Evolutionary conservation across 2,888 invertebrate genomes (phyloP), one percentile per base, ranked within the genome.

Genomic region (Aphodius granarius): DNA sequence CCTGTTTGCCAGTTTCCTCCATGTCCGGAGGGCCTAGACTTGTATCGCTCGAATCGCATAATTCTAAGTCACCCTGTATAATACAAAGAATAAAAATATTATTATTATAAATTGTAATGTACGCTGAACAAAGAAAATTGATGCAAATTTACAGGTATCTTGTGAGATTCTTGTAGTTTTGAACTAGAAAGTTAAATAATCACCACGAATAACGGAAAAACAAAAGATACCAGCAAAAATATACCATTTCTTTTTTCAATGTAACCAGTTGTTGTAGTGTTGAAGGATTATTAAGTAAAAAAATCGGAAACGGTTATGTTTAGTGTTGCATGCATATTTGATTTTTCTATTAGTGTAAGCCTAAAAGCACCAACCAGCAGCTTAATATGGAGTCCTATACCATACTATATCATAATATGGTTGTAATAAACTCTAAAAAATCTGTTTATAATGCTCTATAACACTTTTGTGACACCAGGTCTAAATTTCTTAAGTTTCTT

Each of bases 1-100:
- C 97, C 85, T 97, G 96, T 87, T 96, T 96, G 83, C 94, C 94
- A 86, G 89, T 91, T 71, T 89, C 89, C 78, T 89, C 90, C 85
- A 88, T 83, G 78, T 88, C 89, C 80, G 86, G 86, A 77, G 83
- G 81, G 75, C 86, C 87, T 83, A 88, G 83, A 75, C 83, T 83
- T 74, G 87, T 86, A 80, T 88, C 88, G 84, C 87, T 88, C 78
- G 89, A 89, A 85, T 94, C 94, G 83, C 91, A 94, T 86, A 93
- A 89, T 85, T 94, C 94, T 87, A 94, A 91, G 86, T 95, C 94
- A 81, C 93, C 93, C 94, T 94, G 68, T 63, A 66, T 62, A 43
- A 74, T 23, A 23, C 4, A 23, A 23, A 43, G 13, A 43, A 43
- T 13, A 43, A 43, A 43, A 43, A 9, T 13, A 13, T 43, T 43